phyloP scores from a whole-genome alignment of 1,140 invertebrate species.

The Hyles euphorbiae region DNA sequence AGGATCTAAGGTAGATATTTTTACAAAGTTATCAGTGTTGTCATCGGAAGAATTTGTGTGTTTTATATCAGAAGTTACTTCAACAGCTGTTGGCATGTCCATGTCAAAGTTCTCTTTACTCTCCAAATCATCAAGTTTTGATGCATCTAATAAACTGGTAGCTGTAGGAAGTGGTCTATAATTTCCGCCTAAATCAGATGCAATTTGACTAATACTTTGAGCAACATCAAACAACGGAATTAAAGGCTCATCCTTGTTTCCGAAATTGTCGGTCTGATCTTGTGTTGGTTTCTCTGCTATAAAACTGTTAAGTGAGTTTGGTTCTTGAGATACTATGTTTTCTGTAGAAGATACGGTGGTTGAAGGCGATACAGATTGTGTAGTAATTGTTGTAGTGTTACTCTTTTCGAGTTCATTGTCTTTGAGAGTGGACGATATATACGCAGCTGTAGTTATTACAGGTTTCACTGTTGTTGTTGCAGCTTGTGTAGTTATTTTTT shows the following conservation, averaged over 20 bases:
- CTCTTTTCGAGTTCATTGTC: slow-evolving; percentile 41
- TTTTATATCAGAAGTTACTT: slow-evolving; percentile 22
- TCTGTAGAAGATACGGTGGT: slow-evolving; percentile 52
- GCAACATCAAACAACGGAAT: slow-evolving; percentile 62
- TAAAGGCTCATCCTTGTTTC: slow-evolving; percentile 29
- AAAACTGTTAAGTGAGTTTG: slow-evolving; percentile 8
- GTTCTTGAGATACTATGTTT: slow-evolving; percentile 28
- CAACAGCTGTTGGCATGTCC: slow-evolving; percentile 45
- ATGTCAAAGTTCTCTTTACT: slow-evolving; percentile 66
- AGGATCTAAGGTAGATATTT: slow-evolving; percentile 61
- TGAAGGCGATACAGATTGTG: slow-evolving; percentile 60
- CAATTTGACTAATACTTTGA: slow-evolving; percentile 68
- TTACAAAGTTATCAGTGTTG: slow-evolving; percentile 48
- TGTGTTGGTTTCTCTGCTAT: slow-evolving; percentile 17
- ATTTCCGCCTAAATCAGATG: slow-evolving; percentile 56
- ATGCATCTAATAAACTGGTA: slow-evolving; percentile 43
- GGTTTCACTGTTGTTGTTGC: slow-evolving; percentile 27
- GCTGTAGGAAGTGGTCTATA: slow-evolving; percentile 47
- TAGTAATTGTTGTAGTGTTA: slow-evolving; percentile 59
- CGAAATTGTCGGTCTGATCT: slow-evolving; percentile 18
- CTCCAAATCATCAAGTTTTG: slow-evolving; percentile 44
- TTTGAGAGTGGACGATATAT: slow-evolving; percentile 24
- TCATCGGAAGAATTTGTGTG: slow-evolving; percentile 17
- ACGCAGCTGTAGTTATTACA: slow-evolving; percentile 24
- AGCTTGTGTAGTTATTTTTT: slow-evolving; percentile 19